Evolutionary conservation across 53 echinoderm and acorn worm genomes (phyloP), one percentile per base, ranked within the genome.

Genomic region (Echinometra lucunter): DNA sequence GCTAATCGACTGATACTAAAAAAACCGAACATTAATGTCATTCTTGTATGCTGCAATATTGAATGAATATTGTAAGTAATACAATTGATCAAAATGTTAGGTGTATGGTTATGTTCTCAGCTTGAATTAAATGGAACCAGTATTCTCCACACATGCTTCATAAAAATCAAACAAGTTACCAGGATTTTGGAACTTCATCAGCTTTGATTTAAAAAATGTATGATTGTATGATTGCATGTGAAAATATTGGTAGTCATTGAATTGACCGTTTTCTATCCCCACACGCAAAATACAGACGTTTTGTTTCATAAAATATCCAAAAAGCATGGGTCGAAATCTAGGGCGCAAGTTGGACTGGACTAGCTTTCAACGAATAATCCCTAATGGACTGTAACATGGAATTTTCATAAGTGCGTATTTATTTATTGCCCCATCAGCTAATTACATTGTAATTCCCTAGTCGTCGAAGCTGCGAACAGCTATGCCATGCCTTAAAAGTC

Each of bases 401-500:
- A 72, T 72, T 72, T 72, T 72, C 35, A 72, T 72, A 72, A 72
- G 72, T 7, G 2, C n/a, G 35, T 72, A 72, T 72, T 72, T 72
- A 72, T 72, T 72, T 72, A 72, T 72, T 72, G 35, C 35, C 72
- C 72, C 72, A 72, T 72, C 72, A 72, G 13, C 72, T 72, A 72
- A 72, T 72, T 72, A 72, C 72, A 72, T 72, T 72, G 72, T 72
- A 72, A 15, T 35, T 72, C 72, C 72, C 72, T 35, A 13, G 32
- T 72, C 32, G 28, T 72, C 35, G 34, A 35, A 35, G 35, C 35
- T 72, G 12, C 5, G 32, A 32, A 32, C 35, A 72, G 15, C 72
- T 72, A 16, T 34, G 32, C 72, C 9, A 13, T 72, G 12, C 72
- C 72, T 72, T 72, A 72, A 72, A 72, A 72, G 12, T 35, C 12